These are phyloP conservation scores for Deroptyus accipitrinus DNA, from an alignment of 2,113 vertebrate species.

Conservation along the genomic window DNA sequence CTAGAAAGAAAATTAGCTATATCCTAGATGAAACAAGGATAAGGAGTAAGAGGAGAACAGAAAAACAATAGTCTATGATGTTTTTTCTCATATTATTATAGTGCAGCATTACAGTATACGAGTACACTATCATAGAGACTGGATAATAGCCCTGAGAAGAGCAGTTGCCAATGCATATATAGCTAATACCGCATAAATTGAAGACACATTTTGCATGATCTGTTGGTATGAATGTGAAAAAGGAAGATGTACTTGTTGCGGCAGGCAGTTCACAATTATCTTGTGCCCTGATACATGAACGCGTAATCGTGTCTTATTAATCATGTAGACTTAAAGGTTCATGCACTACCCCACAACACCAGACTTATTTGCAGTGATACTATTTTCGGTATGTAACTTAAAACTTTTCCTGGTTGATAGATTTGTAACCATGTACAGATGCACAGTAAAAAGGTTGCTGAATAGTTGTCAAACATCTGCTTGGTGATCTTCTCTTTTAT, in stretches of 20 bases:
- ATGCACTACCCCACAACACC: neutral
- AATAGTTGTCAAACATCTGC: neutral
- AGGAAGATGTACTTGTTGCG: neutral
- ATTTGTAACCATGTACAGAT: neutral
- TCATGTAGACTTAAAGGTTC: neutral
- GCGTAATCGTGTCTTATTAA: neutral
- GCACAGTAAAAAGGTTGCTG: neutral
- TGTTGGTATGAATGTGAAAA: neutral
- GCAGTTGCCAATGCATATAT: neutral
- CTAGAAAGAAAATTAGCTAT: neutral
- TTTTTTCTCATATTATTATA: neutral
- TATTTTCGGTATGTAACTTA: neutral
- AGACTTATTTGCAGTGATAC: neutral
- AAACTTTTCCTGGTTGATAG: neutral
- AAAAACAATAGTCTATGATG: neutral
- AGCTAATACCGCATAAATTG: neutral
- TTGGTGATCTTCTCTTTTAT: neutral
- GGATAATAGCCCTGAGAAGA: neutral
- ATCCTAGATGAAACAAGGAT: neutral
- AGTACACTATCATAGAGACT: neutral
- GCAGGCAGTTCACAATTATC: neutral
- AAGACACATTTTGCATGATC: neutral
- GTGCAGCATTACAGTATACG: neutral
- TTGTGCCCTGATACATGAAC: neutral
- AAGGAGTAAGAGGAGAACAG: neutral